These are phyloP conservation scores for Drosophila pseudotalamancana DNA, from an alignment of 2,888 invertebrate species.

Conservation along the genomic window DNA sequence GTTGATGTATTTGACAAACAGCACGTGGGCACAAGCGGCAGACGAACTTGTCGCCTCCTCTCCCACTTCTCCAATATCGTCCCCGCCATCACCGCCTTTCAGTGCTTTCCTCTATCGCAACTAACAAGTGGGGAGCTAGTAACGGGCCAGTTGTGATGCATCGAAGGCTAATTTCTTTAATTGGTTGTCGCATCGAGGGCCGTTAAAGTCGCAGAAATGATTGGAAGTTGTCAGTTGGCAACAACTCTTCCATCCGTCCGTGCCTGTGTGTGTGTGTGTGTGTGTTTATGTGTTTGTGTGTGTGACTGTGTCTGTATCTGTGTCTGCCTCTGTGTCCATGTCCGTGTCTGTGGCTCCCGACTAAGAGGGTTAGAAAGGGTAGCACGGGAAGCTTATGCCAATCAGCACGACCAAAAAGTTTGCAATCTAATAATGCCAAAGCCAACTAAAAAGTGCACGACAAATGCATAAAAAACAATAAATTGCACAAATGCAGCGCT, in stretches of 20 bases:
- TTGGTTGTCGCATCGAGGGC: constrained; percentile 58
- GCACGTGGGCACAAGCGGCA: constrained; percentile 43
- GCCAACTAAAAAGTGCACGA: constrained; percentile 76
- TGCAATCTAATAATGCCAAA: constrained; percentile 78
- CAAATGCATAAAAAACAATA: constrained; percentile 80
- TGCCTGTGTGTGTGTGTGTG: neutral
- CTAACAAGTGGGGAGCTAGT: constrained; percentile 5
- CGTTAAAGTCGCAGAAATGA: constrained; percentile 47
- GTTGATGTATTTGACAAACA: constrained; percentile 79
- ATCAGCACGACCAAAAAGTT: constrained; percentile 70
- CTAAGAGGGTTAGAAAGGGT: neutral
- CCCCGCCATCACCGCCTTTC: neutral
- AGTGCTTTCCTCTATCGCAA: too few relatives aligned
- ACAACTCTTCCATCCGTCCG: neutral
- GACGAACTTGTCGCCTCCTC: constrained; percentile 10
- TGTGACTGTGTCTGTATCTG: neutral
- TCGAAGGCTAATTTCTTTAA: constrained; percentile 76
- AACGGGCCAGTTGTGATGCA: constrained; percentile 21
- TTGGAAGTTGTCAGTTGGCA: constrained; percentile 19
- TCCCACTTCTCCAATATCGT: neutral
- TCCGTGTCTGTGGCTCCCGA: neutral
- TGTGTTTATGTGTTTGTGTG: neutral
- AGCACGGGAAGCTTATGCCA: constrained; percentile 37
- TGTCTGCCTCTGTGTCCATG: neutral
- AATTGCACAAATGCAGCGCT: constrained; percentile 66